Base-by-base conservation (phyloP, 2,113 vertebrate species). In the Trematocara zebra region DNA sequence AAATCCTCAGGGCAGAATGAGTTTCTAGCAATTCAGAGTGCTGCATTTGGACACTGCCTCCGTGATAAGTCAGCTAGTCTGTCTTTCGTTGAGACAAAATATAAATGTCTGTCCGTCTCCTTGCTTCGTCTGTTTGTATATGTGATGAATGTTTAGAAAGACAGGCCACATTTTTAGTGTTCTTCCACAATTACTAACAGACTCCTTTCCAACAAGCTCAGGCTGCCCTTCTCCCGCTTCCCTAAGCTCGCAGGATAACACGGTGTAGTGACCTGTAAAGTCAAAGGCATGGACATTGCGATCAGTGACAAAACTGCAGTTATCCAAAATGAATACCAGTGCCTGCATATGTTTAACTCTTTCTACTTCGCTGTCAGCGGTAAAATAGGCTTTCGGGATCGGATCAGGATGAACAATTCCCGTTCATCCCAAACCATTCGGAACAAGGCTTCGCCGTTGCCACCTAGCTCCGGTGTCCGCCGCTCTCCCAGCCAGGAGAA, bases 311-410 rank as follows among this genome's bases (percentile, higher is more conserved):
- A 86, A 84, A 33, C 37, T 47, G 4, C 37, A 47, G 26, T 80
- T 53, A 78, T 87, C 67, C 26, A n/a, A 78, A 76, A 84, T 12
- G 3, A 82, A 64, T 7, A 59, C 23, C 42, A 67, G 3, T 20
- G 17, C 82, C 78, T 59, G 49, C 18, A 79, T 67, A 49, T 85
- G 56, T 91, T 74, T 91, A 67, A 90, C 74, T 85, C 1, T 85
- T 78, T 80, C 52, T 31, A 90, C 85, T 83, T 87, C 31, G 76
- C 86, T 85, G 64, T 84, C 96, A 99, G 98, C 95, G 97, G 95
- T 93, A 99, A 97, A 94, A 96, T 98, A 92, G 98, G 97, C 59
- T 97, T 99, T 95, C 97, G 98, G 91, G 98, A 99, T 90, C 97
- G 98, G 26, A 99, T 99, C 84, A 95, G 97, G 40, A 97, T 98